Evolutionary conservation across 1,140 invertebrate genomes (phyloP), one percentile per base, ranked within the genome.

Genomic region (Drosophila pachea): DNA sequence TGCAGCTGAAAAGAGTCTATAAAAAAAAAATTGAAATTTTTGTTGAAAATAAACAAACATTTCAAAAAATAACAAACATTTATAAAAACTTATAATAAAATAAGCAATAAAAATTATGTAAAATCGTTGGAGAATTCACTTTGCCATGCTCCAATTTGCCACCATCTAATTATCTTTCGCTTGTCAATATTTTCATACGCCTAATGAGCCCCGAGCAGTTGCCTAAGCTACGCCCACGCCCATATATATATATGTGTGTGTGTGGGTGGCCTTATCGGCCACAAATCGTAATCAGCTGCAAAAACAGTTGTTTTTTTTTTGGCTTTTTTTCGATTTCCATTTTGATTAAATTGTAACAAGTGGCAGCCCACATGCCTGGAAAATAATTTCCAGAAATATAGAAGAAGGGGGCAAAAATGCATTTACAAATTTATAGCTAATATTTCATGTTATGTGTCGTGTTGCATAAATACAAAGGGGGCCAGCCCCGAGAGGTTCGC

Each of bases 261-360:
- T 53, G 40, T 68, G 33, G 35, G n/a, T n/a, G n/a, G 50, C 14
- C 58, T 43, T 40, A 69, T 69, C 67, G 50, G 33, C 32, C 56
- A 58, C 67, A 69, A 69, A 68, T 68, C 66, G 52, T 64, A 68
- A 68, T 68, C 66, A 31, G 60, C 43, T 53, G 48, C 64, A 60
- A 36, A 45, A 14, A 60, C n/a, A n/a, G 55, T 48, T 61, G 49
- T 11, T 55, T 45, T 45, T 8, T 22, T 54, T 53, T 22, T 22
- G 22, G 47, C n/a, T n/a, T 3, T 47, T 35, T 49, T 70, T 66
- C 38, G 12, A 40, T 66, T 70, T 70, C 32, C 45, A 62, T 70
- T 86, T 81, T 77, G 81, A 84, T 84, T 84, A 84, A 86, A 84
- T 86, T 84, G 81, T 84, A 86, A 86, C 81, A 81, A 86, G 76